phyloP scores from a whole-genome alignment of 2,888 invertebrate species.

The Synanthedon vespiformis region DNA sequence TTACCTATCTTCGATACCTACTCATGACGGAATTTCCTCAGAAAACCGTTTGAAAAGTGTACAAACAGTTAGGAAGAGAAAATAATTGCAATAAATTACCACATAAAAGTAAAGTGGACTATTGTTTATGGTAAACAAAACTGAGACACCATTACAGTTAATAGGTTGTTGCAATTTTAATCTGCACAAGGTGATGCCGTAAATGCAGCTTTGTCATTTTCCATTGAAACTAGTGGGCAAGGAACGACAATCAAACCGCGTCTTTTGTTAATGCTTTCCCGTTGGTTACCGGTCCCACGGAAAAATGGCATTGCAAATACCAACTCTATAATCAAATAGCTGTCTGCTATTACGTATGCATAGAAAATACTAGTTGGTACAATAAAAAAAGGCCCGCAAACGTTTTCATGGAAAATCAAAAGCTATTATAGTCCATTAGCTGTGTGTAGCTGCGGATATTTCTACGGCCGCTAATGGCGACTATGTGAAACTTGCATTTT shows the following conservation, averaged over 20 bases:
- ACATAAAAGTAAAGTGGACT: no score
- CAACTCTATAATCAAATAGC: slow-evolving; percentile 45
- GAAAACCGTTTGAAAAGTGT: no score
- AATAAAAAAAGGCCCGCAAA: slow-evolving; percentile 46
- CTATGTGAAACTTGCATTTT: slow-evolving; percentile 31
- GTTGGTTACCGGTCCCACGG: slow-evolving; percentile 39
- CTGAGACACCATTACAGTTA: neutral
- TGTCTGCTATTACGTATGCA: slow-evolving; percentile 40
- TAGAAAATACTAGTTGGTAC: slow-evolving; percentile 48
- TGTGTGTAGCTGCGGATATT: neutral
- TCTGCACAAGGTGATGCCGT: neutral
- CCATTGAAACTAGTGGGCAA: slow-evolving; percentile 33
- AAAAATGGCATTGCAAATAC: slow-evolving; percentile 41
- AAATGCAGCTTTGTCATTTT: slow-evolving; percentile 35
- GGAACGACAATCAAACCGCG: slow-evolving; percentile 25
- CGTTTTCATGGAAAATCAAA: slow-evolving; percentile 47
- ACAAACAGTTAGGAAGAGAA: no score
- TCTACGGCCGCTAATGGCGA: slow-evolving; percentile 8
- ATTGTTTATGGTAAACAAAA: no score
- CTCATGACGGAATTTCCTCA: no score
- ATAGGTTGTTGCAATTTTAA: neutral
- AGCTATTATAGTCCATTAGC: slow-evolving; percentile 25
- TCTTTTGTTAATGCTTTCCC: slow-evolving; percentile 50
- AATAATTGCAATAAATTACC: no score
- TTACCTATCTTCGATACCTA: no score